Base-by-base conservation (phyloP, 2,888 invertebrate species). In the Brachylomia viminalis region DNA sequence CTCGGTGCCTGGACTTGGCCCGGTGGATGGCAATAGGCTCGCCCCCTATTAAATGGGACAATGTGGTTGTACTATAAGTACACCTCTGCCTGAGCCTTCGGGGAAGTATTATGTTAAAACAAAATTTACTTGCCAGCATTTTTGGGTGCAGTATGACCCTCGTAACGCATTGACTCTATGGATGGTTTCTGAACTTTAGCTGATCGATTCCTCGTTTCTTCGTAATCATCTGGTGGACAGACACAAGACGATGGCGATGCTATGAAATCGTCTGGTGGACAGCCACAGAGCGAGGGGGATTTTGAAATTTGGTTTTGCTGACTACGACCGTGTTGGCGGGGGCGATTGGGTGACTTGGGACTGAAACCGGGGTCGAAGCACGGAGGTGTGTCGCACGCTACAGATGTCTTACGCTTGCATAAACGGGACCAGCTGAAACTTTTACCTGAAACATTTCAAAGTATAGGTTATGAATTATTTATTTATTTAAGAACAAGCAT, bases 111-210 rank as follows among this genome's bases (percentile, higher is more conserved):
- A 17, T 49, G 47, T 49, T 20, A 49, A 7, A 27, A 15, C 56
- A 56, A 56, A 27, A 56, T 27, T 27, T 27, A 27, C 56, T 56
- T 56, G 56, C 56, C 45, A 23, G 17, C 6, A 62, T 62, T 42
- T 45, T 33, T 75, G 17, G 8, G 7, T 45, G 61, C 33, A 33
- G 27, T 17, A 11, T 52, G 52, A 47, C 17, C 11, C 45, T 47
- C 52, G 8, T 33, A 17, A 33, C 23, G n/a, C 11, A 33, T 8
- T 49, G n/a, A 27, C 27, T 38, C 33, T 27, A 62, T n/a, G 30
- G 42, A 61, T 10, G 49, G 42, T 3, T 75, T 75, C 27, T 75
- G 54, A 13, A 61, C n/a, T 74, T 59, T 58, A 45, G n/a, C 38
- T 42, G 75, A 30, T 7, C 13, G 62, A 45, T 7, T 45, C 7